Evolutionary conservation across 2,888 invertebrate species (phyloP).

Genomic region (Melinaea menophilus): DNA sequence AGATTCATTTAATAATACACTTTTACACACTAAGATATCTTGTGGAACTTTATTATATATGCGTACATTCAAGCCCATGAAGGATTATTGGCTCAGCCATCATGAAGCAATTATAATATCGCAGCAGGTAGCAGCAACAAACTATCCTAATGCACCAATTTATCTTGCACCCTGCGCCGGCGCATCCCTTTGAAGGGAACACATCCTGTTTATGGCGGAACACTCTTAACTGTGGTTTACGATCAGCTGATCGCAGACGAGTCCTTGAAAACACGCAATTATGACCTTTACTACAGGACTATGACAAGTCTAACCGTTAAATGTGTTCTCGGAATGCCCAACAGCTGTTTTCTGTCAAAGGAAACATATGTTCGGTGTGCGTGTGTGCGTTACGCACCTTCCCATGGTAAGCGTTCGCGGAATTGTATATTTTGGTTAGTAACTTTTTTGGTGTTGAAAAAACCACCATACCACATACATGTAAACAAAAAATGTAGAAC

Average conservation of each 20-base stretch:
- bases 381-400: constrained; percentile 27
- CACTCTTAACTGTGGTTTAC: constrained; percentile 23
- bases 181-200: constrained; percentile 11
- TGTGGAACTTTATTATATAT: no score
- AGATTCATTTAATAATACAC: no score
- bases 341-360: constrained; percentile 52
- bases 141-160: constrained; percentile 5
- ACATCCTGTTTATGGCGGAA: constrained; percentile 37
- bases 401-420: constrained; percentile 30
- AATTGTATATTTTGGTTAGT: constrained; percentile 30
- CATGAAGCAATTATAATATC: constrained; percentile 11
- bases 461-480: constrained; percentile 7
- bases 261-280: constrained; percentile 6
- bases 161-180: constrained; percentile 13
- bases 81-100: background rate
- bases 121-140: constrained; percentile 27
- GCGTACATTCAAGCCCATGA: no score
- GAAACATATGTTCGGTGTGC: constrained; percentile 41
- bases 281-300: constrained; percentile 13
- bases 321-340: constrained; percentile 36
- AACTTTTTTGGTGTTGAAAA: constrained; percentile 26
- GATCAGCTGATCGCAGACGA: constrained; percentile 39
- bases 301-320: constrained; percentile 30
- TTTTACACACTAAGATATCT: no score
- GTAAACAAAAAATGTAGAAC: background rate